These are phyloP conservation scores for Latrodectus geometricus DNA, from an alignment of 1,140 invertebrate species.

Conservation along the genomic window DNA sequence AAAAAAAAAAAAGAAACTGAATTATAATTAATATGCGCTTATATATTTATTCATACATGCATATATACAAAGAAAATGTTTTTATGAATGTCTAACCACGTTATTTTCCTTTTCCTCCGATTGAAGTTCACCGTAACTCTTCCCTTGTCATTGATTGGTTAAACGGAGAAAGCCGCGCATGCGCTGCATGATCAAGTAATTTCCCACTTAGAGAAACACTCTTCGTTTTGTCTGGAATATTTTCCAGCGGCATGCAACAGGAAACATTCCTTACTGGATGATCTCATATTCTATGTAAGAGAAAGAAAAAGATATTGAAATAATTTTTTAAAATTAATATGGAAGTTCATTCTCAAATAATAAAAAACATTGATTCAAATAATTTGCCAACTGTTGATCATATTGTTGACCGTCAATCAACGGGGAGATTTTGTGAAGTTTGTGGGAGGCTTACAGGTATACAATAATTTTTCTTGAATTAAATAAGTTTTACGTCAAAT, in stretches of 20 bases:
- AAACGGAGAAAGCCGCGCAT: neutral
- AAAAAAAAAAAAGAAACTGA: no score
- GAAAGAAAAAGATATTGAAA: neutral
- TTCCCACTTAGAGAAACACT: neutral
- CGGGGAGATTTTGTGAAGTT: neutral
- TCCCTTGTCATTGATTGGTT: constrained; percentile 5
- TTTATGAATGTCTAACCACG: no score
- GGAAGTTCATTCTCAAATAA: neutral
- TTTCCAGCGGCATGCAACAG: neutral
- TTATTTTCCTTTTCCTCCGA: neutral
- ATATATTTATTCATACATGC: no score
- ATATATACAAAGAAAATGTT: no score
- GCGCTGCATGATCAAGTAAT: neutral
- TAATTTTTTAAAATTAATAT: neutral
- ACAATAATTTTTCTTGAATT: neutral
- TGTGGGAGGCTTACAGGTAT: neutral
- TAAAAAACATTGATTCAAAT: neutral
- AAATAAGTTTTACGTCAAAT: neutral
- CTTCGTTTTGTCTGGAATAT: neutral
- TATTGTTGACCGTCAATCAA: neutral
- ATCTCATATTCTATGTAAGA: neutral
- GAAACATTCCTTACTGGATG: neutral
- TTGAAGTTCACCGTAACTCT: constrained; percentile 12
- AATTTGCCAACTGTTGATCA: neutral
- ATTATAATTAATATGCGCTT: no score